Conservation (phyloP, 2,797 vertebrate species). For the Anabacerthia variegaticeps region DNA sequence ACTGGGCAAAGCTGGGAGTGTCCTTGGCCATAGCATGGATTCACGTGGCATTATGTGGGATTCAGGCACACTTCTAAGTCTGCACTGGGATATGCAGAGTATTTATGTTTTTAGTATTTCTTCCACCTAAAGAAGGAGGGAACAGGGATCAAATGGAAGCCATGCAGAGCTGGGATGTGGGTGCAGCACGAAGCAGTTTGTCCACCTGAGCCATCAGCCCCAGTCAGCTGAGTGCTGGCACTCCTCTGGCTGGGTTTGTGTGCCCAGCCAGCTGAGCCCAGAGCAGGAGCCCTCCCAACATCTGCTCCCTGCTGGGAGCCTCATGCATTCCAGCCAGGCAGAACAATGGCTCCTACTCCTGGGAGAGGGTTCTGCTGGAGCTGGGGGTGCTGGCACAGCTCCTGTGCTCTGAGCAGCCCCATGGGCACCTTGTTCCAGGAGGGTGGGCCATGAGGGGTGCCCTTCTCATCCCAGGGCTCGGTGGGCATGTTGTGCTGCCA, state of each 20-base stretch:
- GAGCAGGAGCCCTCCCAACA: background rate
- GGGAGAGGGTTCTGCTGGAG: background rate
- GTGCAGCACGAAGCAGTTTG: background rate
- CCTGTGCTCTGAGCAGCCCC: accelerated
- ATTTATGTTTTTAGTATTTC: background rate
- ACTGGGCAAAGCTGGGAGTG: background rate
- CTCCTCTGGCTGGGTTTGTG: background rate
- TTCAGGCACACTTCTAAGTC: accelerated
- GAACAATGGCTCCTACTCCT: accelerated
- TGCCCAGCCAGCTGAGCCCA: background rate
- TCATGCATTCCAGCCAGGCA: background rate
- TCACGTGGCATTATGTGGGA: accelerated
- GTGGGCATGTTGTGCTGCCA: accelerated
- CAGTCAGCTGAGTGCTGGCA: background rate
- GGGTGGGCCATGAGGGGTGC: background rate
- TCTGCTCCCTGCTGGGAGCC: background rate
- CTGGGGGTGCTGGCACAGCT: background rate
- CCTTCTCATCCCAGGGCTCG: accelerated
- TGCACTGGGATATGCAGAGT: background rate
- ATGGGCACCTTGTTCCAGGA: accelerated
- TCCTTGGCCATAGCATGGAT: accelerated
- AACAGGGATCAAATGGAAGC: background rate
- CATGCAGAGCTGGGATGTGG: background rate
- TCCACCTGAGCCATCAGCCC: background rate
- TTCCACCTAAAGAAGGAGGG: background rate